A percentile compares a stretch with the other conserved stretches of the same genome.
phyloP scores from a whole-genome alignment of 1,140 invertebrate genomes.

The Danaus plexippus region DNA sequence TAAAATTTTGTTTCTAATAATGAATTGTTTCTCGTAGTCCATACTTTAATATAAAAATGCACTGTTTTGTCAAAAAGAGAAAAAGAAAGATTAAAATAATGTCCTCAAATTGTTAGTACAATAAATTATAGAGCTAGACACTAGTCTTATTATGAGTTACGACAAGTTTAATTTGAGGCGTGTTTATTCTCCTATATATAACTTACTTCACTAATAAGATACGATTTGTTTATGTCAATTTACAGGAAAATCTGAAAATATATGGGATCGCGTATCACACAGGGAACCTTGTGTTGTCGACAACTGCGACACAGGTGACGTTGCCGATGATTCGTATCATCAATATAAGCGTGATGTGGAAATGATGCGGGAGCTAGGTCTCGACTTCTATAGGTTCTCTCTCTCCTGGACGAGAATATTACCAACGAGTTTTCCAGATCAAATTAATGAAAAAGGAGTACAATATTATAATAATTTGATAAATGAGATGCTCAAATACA shows the following conservation, averaged over 20 bases:
- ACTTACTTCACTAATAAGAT: too few species aligned
- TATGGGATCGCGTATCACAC: slow-evolving; percentile 73
- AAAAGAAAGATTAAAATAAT: too few species aligned
- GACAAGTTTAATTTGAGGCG: too few species aligned
- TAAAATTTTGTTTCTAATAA: too few species aligned
- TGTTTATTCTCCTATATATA: too few species aligned
- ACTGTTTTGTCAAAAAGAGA: too few species aligned
- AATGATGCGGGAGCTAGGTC: slow-evolving; percentile 69
- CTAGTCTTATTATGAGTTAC: too few species aligned
- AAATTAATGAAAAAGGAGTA: slow-evolving; percentile 73
- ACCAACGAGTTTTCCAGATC: slow-evolving; percentile 73
- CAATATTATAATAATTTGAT: slow-evolving; percentile 77
- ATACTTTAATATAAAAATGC: too few species aligned
- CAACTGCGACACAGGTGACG: slow-evolving; percentile 70
- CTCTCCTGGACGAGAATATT: slow-evolving; percentile 77
- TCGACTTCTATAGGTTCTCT: slow-evolving; percentile 77
- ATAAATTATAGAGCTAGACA: too few species aligned
- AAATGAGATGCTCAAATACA: slow-evolving; percentile 70
- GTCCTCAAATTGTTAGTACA: too few species aligned
- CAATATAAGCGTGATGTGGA: slow-evolving; percentile 68
- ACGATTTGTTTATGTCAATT: background rate
- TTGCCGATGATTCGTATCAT: slow-evolving; percentile 55
- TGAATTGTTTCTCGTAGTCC: too few species aligned
- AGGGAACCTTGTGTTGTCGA: slow-evolving; percentile 61
- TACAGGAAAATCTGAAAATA: slow-evolving; percentile 71